Base-by-base conservation (phyloP, 2,113 vertebrate species). In the Casuarius casuarius region DNA sequence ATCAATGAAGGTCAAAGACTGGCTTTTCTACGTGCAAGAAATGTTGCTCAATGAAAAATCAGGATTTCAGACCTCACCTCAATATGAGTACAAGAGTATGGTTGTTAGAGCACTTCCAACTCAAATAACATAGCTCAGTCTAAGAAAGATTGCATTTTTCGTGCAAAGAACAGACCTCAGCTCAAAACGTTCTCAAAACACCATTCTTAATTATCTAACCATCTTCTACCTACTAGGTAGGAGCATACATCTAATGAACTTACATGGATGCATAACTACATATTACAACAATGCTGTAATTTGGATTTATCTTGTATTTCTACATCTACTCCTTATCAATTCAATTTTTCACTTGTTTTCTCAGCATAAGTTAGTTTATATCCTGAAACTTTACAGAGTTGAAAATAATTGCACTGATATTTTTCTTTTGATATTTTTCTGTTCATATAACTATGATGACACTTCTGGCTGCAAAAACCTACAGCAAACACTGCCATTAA, bases 1-100 rank as follows among this genome's bases (percentile, higher is more conserved):
- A 62, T 54, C 85, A 86, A 14, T 71, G 28, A 46, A 89, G 79
- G 72, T 86, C 68, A 79, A 31, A 88, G 42, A 51, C 49, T 67
- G 54, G 40, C 63, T 88, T 85, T 92, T 76, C 85, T 77, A 87
- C 65, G 49, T 12, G 7, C 29, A 93, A 96, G 90, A 92, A 95
- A 76, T 62, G 17, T 22, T 83, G 52, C 59, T 95, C 82, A 94
- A 29, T 35, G 56, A 71, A 93, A 87, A 94, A 84, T 63, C 49
- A 84, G 49, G 0, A 0, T 49, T 35, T 62, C 86, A 90, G 65
- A 71, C 21, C 14, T 89, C 83, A 38, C 51, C 84, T 84, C 63
- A 71, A 35, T 31, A 59, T 3, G 4, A 94, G 74, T 12, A 86
- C 65, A 89, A 87, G 95, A 46, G 56, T 73, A 70, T 31, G 84